Percentiles rank a stretch among this genome's conserved stretches.
Conservation (phyloP, 2,113 vertebrate genomes). For the Eonycteris spelaea region DNA sequence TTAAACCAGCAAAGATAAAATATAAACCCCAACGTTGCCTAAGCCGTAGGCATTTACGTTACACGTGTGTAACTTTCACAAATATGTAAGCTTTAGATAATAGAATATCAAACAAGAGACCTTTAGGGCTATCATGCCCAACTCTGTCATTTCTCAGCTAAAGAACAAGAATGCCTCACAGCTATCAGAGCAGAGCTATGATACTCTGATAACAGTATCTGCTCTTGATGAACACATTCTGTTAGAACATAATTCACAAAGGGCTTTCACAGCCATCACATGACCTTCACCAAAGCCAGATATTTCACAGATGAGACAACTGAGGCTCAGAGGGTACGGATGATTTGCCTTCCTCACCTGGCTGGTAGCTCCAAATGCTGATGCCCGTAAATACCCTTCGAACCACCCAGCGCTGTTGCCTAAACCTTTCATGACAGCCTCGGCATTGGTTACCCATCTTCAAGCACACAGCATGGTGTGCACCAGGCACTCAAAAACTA, state of each 20-base stretch:
- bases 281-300: background rate
- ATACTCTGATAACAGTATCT: background rate
- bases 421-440: background rate
- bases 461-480: background rate
- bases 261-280: background rate
- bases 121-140: background rate
- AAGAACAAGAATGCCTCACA: background rate
- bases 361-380: background rate
- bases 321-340: background rate
- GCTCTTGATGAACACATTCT: too few relatives aligned
- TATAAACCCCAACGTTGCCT: background rate
- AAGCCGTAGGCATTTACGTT: background rate
- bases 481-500: background rate
- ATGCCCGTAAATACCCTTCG: background rate
- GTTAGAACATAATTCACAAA: background rate
- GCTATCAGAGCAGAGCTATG: background rate
- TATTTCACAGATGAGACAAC: constrained; percentile 1
- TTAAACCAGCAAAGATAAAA: background rate
- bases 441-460: background rate
- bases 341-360: background rate
- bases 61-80: background rate
- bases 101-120: background rate
- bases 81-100: background rate
- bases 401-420: too few relatives aligned
- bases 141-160: background rate